Evolutionary conservation across 2,888 invertebrate species (phyloP).

Genomic region (Aricia artaxerxes): DNA sequence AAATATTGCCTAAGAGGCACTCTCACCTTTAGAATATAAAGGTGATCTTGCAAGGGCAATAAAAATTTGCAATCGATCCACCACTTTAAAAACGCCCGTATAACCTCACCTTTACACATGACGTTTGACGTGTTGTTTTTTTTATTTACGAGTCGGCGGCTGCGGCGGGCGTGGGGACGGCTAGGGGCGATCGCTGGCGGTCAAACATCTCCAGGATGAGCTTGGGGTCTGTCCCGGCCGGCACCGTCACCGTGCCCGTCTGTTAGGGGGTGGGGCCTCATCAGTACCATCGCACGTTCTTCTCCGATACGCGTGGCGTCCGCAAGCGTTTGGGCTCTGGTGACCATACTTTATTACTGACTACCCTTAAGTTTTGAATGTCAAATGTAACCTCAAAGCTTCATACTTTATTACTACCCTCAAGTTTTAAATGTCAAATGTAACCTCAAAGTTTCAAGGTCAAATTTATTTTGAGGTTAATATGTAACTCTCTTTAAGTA

Average conservation of each 20-base stretch:
- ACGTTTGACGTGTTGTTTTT: not conserved
- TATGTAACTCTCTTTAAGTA: too few species aligned
- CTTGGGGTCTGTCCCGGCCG: constrained; percentile 79
- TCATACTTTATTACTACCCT: not conserved
- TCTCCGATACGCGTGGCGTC: constrained; percentile 68
- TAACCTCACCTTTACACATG: not conserved
- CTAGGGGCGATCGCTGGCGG: constrained; percentile 70
- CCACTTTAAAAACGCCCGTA: not conserved
- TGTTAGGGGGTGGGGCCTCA: constrained; percentile 54
- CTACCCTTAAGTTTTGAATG: not conserved
- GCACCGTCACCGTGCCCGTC: constrained; percentile 79
- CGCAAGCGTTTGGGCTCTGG: constrained; percentile 53
- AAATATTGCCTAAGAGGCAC: not conserved
- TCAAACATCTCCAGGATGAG: constrained; percentile 80
- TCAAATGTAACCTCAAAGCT: too few species aligned
- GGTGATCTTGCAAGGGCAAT: not conserved
- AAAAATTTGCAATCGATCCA: not conserved
- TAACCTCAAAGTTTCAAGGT: not conserved
- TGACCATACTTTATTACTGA: constrained; percentile 26
- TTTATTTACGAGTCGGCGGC: constrained; percentile 44
- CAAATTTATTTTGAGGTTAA: too few species aligned
- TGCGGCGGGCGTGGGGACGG: constrained; percentile 65
- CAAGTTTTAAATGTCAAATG: not conserved
- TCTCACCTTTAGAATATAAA: not conserved
- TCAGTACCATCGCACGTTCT: constrained; percentile 77